Evolutionary conservation across 2,797 vertebrate genomes (phyloP), one percentile per base, ranked within the genome.

Genomic region (Myioborus miniatus): DNA sequence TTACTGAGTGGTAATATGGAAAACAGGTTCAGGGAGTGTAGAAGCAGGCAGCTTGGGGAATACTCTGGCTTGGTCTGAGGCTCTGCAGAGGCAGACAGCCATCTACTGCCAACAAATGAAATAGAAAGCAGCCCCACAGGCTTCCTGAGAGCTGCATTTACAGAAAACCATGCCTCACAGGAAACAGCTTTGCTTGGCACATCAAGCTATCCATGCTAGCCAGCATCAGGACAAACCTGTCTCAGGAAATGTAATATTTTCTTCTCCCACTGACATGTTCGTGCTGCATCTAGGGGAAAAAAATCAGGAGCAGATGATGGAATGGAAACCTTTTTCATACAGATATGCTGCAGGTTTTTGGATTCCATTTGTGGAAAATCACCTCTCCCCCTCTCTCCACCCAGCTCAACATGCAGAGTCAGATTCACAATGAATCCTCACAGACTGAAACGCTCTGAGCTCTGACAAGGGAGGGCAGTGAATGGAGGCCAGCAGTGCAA

Each of bases 21-120:
- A 93, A 97, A 94, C 69, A 56, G 64, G 60, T 58, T 93, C 62
- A 92, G 63, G 46, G 83, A 83, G 77, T 17, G 52, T 18, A 89
- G 79, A 91, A 93, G 36, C 70, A 71, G 74, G 75, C 49, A 68
- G 87, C 67, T 58, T 90, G 58, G 87, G 93, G 94, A 94, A 93
- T 93, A 65, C 65, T 71, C 59, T 36, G 64, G 59, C 74, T 65
- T 29, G 24, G 2, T 21, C 68, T 32, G 64, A 52, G 62, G 22
- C 30, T 60, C 89, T 86, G 81, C 62, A 89, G 96, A 90, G 91
- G 74, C 46, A 55, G 92, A 92, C 89, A 95, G 97, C 98, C 98
- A 98, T 92, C 98, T 98, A 95, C 95, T 5, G 98, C 87, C 76
- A 27, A 11, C 8, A 62, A 14, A 24, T 9, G 82, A 58, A 82